Evolutionary conservation across 2,113 vertebrate genomes (phyloP).

Genomic region (Ahaetulla prasina): DNA sequence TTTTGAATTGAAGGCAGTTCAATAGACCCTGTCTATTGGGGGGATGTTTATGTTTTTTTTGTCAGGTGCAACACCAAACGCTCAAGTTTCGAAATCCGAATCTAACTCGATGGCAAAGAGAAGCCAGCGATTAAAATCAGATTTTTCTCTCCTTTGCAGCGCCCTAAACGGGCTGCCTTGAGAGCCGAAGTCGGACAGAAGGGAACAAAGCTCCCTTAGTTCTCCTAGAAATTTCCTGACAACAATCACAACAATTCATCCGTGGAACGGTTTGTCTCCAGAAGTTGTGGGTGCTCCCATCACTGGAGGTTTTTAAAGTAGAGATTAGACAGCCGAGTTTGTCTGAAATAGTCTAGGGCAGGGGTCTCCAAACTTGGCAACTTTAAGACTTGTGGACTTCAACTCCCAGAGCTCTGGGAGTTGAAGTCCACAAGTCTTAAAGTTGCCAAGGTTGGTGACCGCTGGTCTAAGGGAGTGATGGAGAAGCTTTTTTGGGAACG

Average conservation of each 20-base stretch:
- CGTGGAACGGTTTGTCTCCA: neutral
- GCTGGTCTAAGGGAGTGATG: no score
- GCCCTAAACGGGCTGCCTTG: neutral
- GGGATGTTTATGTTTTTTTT: accelerated
- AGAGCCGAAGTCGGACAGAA: neutral
- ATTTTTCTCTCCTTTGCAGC: neutral
- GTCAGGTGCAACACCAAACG: neutral
- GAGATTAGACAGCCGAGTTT: neutral
- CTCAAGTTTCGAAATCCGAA: neutral
- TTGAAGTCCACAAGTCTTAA: no score
- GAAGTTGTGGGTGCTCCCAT: neutral
- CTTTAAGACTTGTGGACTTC: no score
- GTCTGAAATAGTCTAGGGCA: no score
- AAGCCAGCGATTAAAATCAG: neutral
- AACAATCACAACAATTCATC: neutral
- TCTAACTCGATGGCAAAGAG: neutral
- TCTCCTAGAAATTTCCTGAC: neutral
- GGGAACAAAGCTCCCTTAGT: neutral
- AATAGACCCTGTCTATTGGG: no score
- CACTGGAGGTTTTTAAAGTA: neutral
- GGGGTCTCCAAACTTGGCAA: no score
- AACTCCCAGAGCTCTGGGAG: no score
- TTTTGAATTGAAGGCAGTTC: neutral
- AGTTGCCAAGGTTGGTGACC: no score
- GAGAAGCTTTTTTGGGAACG: no score